These are phyloP conservation scores for Leptodirus hochenwartii DNA, from an alignment of 2,888 invertebrate genomes.

Conservation along the genomic window DNA sequence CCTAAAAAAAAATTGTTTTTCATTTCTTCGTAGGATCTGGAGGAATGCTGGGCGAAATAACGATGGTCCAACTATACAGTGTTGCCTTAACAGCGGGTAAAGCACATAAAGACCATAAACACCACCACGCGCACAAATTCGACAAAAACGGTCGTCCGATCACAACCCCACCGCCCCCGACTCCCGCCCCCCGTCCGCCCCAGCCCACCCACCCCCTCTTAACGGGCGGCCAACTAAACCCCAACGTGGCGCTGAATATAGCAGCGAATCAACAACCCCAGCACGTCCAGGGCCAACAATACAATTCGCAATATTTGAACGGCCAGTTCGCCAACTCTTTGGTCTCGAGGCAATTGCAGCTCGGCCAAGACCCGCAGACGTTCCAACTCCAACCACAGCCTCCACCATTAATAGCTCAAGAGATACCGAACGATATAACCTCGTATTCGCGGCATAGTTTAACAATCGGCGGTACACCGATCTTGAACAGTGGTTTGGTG, in stretches of 20 bases:
- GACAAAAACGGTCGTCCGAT: slow-evolving; percentile 50
- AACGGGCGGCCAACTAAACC: slow-evolving; percentile 45
- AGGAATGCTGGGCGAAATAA: slow-evolving; percentile 56
- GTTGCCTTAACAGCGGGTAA: slow-evolving; percentile 72
- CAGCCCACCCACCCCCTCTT: slow-evolving; percentile 33
- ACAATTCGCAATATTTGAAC: slow-evolving; percentile 39
- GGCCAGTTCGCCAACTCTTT: slow-evolving; percentile 37
- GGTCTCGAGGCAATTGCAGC: slow-evolving; percentile 17
- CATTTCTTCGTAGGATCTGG: slow-evolving; percentile 34
- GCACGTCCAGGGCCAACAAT: slow-evolving; percentile 32
- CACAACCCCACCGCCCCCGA: slow-evolving; percentile 38
- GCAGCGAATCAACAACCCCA: slow-evolving; percentile 28
- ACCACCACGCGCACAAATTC: slow-evolving; percentile 69
- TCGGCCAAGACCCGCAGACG: slow-evolving; percentile 13
- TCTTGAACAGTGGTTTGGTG: slow-evolving; percentile 20
- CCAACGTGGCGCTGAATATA: slow-evolving; percentile 33
- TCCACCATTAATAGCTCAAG: no score
- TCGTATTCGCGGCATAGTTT: slow-evolving; percentile 11
- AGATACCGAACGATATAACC: no score
- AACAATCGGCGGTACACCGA: slow-evolving; percentile 12
- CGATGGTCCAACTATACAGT: slow-evolving; percentile 62
- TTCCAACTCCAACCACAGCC: slow-evolving; percentile 9
- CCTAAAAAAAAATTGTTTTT: not conserved
- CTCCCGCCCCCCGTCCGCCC: slow-evolving; percentile 32
- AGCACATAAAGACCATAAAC: slow-evolving; percentile 73